A percentile compares a stretch with the other conserved stretches of the same genome.
Evolutionary conservation across 2,113 vertebrate genomes (phyloP).

Genomic region (Oxyura jamaicensis): DNA sequence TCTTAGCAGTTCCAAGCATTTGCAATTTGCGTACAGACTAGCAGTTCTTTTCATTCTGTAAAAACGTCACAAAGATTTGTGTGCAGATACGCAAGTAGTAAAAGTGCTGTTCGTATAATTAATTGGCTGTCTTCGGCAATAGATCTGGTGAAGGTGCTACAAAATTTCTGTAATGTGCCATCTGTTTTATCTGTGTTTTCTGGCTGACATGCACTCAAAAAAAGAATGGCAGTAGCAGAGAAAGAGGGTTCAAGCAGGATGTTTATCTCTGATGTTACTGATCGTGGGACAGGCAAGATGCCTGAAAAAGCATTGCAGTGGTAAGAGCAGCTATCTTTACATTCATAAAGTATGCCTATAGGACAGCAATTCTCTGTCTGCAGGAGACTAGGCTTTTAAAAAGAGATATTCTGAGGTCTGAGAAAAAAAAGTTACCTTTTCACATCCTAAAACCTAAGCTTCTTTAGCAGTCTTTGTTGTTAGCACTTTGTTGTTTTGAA

Average conservation of each 20-base stretch:
- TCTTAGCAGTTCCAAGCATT: neutral
- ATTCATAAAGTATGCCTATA: neutral
- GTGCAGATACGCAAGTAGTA: neutral
- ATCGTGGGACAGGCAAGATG: neutral
- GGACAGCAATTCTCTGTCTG: neutral
- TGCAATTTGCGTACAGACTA: neutral
- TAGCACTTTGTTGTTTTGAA: neutral
- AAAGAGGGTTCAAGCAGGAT: neutral
- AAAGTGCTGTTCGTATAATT: neutral
- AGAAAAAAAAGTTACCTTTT: neutral
- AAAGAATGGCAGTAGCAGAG: neutral
- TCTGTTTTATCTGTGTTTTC: conserved; percentile 1
- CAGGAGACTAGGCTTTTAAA: neutral
- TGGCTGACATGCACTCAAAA: neutral
- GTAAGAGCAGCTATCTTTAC: neutral
- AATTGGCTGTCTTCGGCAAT: conserved; percentile 8
- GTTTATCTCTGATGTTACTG: neutral
- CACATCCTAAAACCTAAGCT: neutral
- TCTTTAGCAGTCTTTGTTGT: neutral
- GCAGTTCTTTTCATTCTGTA: neutral
- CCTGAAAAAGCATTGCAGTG: neutral
- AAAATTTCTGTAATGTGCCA: neutral
- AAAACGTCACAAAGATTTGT: neutral
- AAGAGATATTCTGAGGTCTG: neutral
- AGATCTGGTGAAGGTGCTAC: conserved; percentile 15